Base-by-base conservation (phyloP, 2,888 invertebrate genomes). In the Eristalis tenax region DNA sequence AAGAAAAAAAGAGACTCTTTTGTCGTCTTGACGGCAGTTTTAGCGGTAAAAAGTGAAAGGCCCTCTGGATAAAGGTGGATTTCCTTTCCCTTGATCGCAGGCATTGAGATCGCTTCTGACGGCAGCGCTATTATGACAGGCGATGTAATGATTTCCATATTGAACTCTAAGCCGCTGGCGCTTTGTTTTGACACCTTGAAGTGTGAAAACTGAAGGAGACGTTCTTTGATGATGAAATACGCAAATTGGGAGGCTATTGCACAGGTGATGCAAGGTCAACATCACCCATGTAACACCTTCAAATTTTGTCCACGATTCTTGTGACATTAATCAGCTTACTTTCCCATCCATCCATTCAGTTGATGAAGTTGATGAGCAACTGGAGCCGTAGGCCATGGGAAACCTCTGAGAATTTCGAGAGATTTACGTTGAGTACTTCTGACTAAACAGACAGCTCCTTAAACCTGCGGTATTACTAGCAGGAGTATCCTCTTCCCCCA, bases 41-140 rank as follows among this genome's bases (percentile, higher is more conserved):
- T 18, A 28, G 26, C 40, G 75, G 70, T 68, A 40, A 78, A 85
- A 85, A 85, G 85, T 82, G 85, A 85, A 85, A 85, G 85, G 85
- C 69, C 15, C 50, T 38, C 59, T 73, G 43, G 69, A 57, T 73
- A 77, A 56, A 78, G 85, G 85, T 85, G 81, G 77, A 78, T 74
- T 74, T 65, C 77, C 76, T 77, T 85, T 78, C 76, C 76, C 77
- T 76, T 79, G 80, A 40, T 32, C 32, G 63, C 38, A 8, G 8
- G 3, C 43, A 50, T 40, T 38, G 26, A 40, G 32, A 65, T 40
- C 71, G 40, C 15, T 56, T 70, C 32, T 26, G 71, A 56, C 28
- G 71, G 38, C 32, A 22, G 35, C 15, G 6, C 28, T 40, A n/a
- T 57, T 43, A 38, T 23, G 57, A 22, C 78, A 68, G 35, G 57